These are phyloP conservation scores for Parnassius smintheus DNA, from an alignment of 2,888 invertebrate genomes.

Conservation along the genomic window DNA sequence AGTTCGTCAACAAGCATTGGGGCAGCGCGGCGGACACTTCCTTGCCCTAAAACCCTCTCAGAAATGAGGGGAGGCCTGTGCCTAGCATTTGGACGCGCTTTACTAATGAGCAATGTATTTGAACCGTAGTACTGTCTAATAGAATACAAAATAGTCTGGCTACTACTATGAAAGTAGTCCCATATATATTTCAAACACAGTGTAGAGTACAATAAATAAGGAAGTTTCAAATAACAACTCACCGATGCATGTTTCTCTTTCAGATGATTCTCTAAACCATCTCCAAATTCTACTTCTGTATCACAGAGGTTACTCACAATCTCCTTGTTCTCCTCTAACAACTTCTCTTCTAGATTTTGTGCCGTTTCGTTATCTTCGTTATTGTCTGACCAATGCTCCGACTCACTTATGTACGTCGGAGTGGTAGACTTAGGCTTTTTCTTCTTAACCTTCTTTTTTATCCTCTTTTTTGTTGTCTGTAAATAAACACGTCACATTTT, in stretches of 20 bases:
- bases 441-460: constrained; percentile 53
- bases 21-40: too few relatives aligned
- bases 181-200: too few relatives aligned
- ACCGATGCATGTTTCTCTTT: constrained; percentile 56
- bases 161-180: too few relatives aligned
- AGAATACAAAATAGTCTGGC: too few relatives aligned
- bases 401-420: constrained; percentile 3
- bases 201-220: too few relatives aligned
- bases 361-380: constrained; percentile 32
- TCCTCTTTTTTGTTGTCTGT: constrained; percentile 20
- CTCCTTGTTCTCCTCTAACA: constrained; percentile 79
- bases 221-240: background rate
- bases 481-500: background rate
- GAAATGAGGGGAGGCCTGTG: too few relatives aligned
- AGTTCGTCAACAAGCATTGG: too few relatives aligned
- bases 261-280: constrained; percentile 4
- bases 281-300: constrained; percentile 1
- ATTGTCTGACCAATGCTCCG: constrained; percentile 14
- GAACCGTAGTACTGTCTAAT: too few relatives aligned
- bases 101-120: too few relatives aligned
- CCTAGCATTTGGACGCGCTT: too few relatives aligned
- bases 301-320: constrained; percentile 31
- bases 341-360: constrained; percentile 70
- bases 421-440: constrained; percentile 40
- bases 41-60: too few relatives aligned